A percentile compares a stretch with the other conserved stretches of the same genome.
These are phyloP conservation scores for Pseudopleuronectes americanus DNA, from an alignment of 2,797 vertebrate genomes.

Conservation along the genomic window DNA sequence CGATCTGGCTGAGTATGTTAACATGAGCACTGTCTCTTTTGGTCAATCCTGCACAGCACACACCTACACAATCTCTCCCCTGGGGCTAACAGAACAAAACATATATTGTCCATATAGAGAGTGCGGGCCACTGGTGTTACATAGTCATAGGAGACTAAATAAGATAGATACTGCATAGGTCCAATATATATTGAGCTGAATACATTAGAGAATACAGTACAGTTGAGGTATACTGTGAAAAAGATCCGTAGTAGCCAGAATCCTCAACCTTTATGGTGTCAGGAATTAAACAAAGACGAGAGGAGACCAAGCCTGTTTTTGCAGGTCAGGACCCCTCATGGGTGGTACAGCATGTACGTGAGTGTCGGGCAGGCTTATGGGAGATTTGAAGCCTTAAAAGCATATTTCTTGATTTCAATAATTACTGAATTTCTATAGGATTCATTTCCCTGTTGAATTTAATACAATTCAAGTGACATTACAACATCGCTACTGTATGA, in stretches of 20 bases:
- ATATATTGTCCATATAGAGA: background rate
- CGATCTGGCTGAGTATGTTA: background rate
- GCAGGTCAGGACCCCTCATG: background rate
- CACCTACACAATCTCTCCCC: background rate
- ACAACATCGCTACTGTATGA: too few species aligned
- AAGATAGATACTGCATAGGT: background rate
- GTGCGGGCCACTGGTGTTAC: background rate
- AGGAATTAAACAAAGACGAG: constrained; percentile 13
- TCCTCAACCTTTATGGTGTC: background rate
- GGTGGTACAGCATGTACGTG: background rate
- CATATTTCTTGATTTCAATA: background rate
- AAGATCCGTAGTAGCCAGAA: background rate
- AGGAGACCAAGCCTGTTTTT: background rate
- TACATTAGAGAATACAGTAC: background rate
- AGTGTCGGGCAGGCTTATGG: background rate
- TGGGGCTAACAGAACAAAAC: background rate
- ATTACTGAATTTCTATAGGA: background rate
- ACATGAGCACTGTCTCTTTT: background rate
- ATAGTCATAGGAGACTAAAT: background rate
- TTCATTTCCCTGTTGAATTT: background rate
- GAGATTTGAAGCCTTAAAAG: background rate
- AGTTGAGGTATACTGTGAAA: background rate
- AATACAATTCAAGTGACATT: background rate
- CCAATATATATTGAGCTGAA: background rate
- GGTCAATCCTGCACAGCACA: background rate